A percentile compares a stretch with the other conserved stretches of the same genome.
Evolutionary conservation across 2,113 vertebrate genomes (phyloP).

Genomic region (Uropsilus gracilis): DNA sequence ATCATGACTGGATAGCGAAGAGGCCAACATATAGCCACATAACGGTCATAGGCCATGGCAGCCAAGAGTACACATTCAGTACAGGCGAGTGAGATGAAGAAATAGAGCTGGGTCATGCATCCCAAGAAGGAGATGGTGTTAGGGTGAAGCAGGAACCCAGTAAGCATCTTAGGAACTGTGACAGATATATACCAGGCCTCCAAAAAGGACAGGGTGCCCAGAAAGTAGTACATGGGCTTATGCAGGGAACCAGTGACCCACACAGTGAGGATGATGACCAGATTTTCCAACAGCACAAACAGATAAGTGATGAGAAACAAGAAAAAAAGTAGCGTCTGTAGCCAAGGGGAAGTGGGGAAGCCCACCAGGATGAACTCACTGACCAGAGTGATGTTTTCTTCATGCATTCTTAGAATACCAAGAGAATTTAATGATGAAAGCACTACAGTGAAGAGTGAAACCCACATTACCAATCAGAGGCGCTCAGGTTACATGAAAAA

Average conservation of each 20-base stretch:
- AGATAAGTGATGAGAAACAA: constrained; percentile 74
- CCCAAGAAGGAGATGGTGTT: constrained; percentile 81
- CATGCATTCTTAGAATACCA: constrained; percentile 31
- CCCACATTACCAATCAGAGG: neutral
- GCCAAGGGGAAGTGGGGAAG: constrained; percentile 64
- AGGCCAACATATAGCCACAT: constrained; percentile 75
- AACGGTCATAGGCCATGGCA: constrained; percentile 79
- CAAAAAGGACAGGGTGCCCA: constrained; percentile 80
- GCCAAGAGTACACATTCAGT: constrained; percentile 82
- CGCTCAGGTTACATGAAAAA: neutral
- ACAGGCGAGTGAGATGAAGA: constrained; percentile 80
- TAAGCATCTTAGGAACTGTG: constrained; percentile 77
- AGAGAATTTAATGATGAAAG: neutral
- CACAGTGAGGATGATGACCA: constrained; percentile 74
- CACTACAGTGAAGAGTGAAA: neutral
- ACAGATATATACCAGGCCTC: constrained; percentile 80
- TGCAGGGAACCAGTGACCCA: constrained; percentile 68
- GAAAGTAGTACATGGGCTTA: constrained; percentile 82
- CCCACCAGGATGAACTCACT: constrained; percentile 80
- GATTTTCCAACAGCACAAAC: constrained; percentile 76
- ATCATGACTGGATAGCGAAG: constrained; percentile 74
- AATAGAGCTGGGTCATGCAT: constrained; percentile 81
- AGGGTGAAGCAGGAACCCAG: constrained; percentile 65
- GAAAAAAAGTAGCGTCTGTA: constrained; percentile 70
- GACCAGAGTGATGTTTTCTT: constrained; percentile 64